Evolutionary conservation across 2,797 vertebrate species (phyloP).

Genomic region (Ficedula albicollis): DNA sequence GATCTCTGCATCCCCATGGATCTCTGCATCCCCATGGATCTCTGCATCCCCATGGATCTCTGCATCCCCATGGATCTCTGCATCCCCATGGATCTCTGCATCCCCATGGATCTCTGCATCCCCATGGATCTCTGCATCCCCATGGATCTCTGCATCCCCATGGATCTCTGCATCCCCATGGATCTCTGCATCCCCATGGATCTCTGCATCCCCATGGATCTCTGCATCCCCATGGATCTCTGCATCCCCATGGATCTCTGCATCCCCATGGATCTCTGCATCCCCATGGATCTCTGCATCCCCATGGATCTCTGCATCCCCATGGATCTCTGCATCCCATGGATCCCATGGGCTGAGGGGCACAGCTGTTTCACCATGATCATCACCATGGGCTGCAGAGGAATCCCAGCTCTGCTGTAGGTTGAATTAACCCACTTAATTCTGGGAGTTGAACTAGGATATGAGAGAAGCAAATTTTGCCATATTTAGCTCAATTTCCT

Average conservation of each 20-base stretch:
- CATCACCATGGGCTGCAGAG: rapidly evolving
- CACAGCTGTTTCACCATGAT: background rate
- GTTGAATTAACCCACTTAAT: too few species aligned
- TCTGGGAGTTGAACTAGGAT: too few species aligned
- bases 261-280: background rate
- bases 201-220: background rate
- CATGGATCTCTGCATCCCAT: background rate
- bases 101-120: too few species aligned
- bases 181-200: background rate
- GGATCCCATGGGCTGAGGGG: background rate
- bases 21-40: background rate
- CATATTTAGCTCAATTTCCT: too few species aligned
- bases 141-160: too few species aligned
- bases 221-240: background rate
- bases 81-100: too few species aligned
- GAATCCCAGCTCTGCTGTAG: rapidly evolving
- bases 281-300: background rate
- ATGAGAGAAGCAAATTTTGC: too few species aligned
- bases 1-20: background rate
- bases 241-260: too few species aligned
- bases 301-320: background rate
- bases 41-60: background rate
- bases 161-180: too few species aligned
- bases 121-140: too few species aligned
- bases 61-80: background rate